These are phyloP conservation scores for Hyla sarda DNA, from an alignment of 2,113 vertebrate species.

Conservation along the genomic window DNA sequence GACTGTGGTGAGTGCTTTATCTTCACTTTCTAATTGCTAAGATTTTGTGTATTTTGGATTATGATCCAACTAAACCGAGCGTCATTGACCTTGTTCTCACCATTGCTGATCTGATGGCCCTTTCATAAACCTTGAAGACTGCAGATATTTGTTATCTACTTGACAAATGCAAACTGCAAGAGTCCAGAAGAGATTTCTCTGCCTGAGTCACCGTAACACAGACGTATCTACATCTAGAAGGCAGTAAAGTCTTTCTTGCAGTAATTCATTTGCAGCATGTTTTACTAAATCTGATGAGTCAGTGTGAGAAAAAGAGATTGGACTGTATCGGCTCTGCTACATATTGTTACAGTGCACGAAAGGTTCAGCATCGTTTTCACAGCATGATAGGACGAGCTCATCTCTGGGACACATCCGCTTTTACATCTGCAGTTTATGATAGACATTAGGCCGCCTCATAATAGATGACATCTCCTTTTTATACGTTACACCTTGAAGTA, in stretches of 20 bases:
- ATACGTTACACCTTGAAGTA: conserved; percentile 82
- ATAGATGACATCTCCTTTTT: conserved; percentile 76
- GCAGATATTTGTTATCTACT: not conserved
- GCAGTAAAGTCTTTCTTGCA: not conserved
- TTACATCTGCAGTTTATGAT: conserved; percentile 81
- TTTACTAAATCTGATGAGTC: conserved; percentile 1
- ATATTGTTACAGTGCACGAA: not conserved
- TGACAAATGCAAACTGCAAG: not conserved
- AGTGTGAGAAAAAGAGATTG: not conserved
- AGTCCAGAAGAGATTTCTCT: not conserved
- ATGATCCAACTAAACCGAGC: too few relatives aligned
- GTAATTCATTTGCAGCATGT: not conserved
- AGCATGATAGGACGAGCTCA: not conserved
- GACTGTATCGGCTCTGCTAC: not conserved
- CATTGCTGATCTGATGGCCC: too few relatives aligned
- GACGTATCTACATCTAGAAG: not conserved
- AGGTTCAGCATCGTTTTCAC: not conserved
- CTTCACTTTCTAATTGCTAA: too few relatives aligned
- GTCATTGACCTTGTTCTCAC: not conserved
- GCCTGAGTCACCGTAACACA: not conserved
- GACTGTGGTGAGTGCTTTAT: too few relatives aligned
- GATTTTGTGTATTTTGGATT: too few relatives aligned
- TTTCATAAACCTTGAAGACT: too few relatives aligned
- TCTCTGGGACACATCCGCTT: conserved; percentile 61
- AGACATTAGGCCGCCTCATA: conserved; percentile 76